phyloP scores from a whole-genome alignment of 2,113 vertebrate species.

The Ahaetulla prasina region DNA sequence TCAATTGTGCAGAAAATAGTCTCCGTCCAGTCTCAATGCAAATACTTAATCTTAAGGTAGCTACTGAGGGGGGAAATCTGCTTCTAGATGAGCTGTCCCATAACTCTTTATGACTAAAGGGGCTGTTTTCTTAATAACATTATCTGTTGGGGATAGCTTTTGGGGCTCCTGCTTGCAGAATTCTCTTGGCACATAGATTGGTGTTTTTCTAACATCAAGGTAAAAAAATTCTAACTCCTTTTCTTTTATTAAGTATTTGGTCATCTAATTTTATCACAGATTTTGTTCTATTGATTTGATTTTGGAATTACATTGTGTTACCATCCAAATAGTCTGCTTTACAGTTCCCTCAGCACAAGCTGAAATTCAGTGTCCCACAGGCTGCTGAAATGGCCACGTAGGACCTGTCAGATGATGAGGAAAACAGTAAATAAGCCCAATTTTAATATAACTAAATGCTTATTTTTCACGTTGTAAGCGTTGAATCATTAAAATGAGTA shows the following conservation, averaged over 20 bases:
- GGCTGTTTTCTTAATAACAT: not conserved
- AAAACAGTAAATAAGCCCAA: not conserved
- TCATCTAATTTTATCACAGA: not conserved
- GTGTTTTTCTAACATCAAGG: not conserved
- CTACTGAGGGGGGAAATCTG: not conserved
- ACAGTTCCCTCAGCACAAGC: not conserved
- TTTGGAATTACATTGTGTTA: not conserved
- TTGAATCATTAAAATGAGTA: not conserved
- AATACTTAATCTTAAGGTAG: not conserved
- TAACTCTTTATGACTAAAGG: not conserved
- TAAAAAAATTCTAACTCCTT: not conserved
- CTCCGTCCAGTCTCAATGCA: not conserved
- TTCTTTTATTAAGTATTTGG: not conserved
- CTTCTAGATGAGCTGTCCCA: not conserved
- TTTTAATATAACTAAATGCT: not conserved
- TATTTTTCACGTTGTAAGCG: not conserved
- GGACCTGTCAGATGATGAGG: not conserved
- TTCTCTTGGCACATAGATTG: not conserved
- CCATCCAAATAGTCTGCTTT: not conserved
- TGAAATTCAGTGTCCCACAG: not conserved
- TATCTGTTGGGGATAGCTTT: not conserved
- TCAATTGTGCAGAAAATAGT: not conserved
- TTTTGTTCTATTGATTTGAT: not conserved
- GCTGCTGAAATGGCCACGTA: not conserved
- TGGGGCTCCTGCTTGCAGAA: not conserved